Conservation (phyloP, 1,140 invertebrate species). For the Nautilus pompilius region DNA sequence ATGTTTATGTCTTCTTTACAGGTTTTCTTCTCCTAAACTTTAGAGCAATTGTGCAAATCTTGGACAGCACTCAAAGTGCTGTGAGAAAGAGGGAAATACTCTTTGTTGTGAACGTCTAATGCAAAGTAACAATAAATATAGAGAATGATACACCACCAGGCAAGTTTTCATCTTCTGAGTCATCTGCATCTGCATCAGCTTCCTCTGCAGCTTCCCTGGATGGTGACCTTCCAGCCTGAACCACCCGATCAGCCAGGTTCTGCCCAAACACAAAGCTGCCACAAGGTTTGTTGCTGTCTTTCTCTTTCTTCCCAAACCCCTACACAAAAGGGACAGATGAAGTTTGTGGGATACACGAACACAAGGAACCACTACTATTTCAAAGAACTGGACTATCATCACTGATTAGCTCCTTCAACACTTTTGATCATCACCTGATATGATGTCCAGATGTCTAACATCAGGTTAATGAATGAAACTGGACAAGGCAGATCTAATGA, state of each 20-base stretch:
- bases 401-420: too few relatives aligned
- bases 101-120: too few relatives aligned
- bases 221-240: constrained; percentile 35
- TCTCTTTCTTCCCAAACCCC: constrained; percentile 4
- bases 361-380: too few relatives aligned
- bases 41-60: constrained; percentile 10
- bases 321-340: too few relatives aligned
- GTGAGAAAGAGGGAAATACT: too few relatives aligned
- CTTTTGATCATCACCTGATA: too few relatives aligned
- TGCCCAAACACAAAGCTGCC: constrained; percentile 91
- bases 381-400: too few relatives aligned
- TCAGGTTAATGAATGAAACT: too few relatives aligned
- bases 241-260: constrained; percentile 80
- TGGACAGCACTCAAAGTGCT: not conserved
- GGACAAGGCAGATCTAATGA: too few relatives aligned
- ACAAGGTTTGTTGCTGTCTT: constrained; percentile 3
- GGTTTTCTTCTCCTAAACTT: constrained; percentile 11
- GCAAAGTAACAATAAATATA: too few relatives aligned
- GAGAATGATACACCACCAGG: constrained; percentile 15
- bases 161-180: constrained; percentile 8
- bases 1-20: constrained; percentile 5
- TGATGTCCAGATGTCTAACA: too few relatives aligned
- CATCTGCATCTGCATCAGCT: constrained; percentile 9
- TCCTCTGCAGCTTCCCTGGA: constrained; percentile 7
- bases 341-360: too few relatives aligned